Evolutionary conservation across 2,113 vertebrate genomes (phyloP), one percentile per base, ranked within the genome.

Genomic region (Psittacula cyanocephala): DNA sequence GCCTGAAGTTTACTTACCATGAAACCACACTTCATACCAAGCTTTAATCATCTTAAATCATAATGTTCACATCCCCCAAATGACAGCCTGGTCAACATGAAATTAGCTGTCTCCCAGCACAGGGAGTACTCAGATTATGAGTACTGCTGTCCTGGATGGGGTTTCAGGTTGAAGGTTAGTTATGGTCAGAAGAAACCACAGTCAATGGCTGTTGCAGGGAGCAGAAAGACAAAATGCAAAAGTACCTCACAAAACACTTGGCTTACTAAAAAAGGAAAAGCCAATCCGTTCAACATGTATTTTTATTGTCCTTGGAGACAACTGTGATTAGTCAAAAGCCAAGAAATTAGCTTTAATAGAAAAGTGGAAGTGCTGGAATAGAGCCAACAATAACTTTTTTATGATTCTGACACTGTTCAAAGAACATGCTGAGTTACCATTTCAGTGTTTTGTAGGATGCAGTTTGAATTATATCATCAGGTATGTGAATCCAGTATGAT

Each of bases 11-110:
- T 19, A 17, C 49, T 39, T 22, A 50, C 7, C 17, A 7, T 41
- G 69, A 70, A 89, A 27, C 6, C 37, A 44, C 0, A 0, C 7
- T 43, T 75, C 17, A 22, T 3, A 39, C 2, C 27, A 43, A 52
- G 14, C 25, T 31, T 88, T n/a, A 65, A 63, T 49, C 6, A 22
- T 4, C 60, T 49, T 63, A 29, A 78, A 47, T 35, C 33, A 11
- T 8, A 28, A 9, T 25, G 14, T 20, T 52, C 31, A 14, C 3
- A 11, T 24, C 5, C 11, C 31, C 18, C 5, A 53, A 31, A 47
- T 27, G 70, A 37, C 22, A 53, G 25, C 7, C 35, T 50, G 55
- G 63, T 25, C 86, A 62, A 50, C 7, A 9, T 1, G 13, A 35
- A 72, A 59, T 62, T 50, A 86, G 4, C 5, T 23, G 2, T 11